Evolutionary conservation across 2,888 invertebrate species (phyloP).

Genomic region (Drymonia ruficornis): DNA sequence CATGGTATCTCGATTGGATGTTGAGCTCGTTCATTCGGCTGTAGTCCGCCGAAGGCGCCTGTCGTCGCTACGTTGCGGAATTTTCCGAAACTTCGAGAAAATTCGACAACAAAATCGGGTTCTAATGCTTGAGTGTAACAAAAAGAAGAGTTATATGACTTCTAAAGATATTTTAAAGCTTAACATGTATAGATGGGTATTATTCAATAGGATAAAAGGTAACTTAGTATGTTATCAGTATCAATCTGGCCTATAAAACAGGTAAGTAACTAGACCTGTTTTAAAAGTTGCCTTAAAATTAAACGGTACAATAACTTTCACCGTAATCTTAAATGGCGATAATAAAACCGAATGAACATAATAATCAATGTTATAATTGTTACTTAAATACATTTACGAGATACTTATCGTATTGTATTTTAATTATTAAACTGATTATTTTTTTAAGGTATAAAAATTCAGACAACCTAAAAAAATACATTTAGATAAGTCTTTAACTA

Average conservation of each 20-base stretch:
- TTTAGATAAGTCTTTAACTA: constrained; percentile 27
- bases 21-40: constrained; percentile 52
- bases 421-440: not conserved
- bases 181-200: too few relatives aligned
- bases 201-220: too few relatives aligned
- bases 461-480: constrained; percentile 1
- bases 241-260: too few relatives aligned
- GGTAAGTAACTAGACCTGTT: not conserved
- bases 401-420: not conserved
- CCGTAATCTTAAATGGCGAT: not conserved
- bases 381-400: not conserved
- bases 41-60: constrained; percentile 47
- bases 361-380: not conserved
- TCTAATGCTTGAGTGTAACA: constrained; percentile 18
- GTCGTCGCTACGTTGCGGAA: constrained; percentile 43
- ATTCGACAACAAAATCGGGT: constrained; percentile 35
- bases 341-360: not conserved
- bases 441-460: not conserved
- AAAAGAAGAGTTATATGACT: constrained; percentile 9
- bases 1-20: constrained; percentile 34
- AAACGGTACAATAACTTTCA: not conserved
- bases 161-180: not conserved
- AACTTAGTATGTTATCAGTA: too few relatives aligned
- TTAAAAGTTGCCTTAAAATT: not conserved
- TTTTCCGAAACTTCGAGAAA: constrained; percentile 51